Percentiles rank a stretch among this genome's conserved stretches.
These are phyloP conservation scores for Emydura subglobosa DNA, from an alignment of 2,113 vertebrate species.

Conservation along the genomic window DNA sequence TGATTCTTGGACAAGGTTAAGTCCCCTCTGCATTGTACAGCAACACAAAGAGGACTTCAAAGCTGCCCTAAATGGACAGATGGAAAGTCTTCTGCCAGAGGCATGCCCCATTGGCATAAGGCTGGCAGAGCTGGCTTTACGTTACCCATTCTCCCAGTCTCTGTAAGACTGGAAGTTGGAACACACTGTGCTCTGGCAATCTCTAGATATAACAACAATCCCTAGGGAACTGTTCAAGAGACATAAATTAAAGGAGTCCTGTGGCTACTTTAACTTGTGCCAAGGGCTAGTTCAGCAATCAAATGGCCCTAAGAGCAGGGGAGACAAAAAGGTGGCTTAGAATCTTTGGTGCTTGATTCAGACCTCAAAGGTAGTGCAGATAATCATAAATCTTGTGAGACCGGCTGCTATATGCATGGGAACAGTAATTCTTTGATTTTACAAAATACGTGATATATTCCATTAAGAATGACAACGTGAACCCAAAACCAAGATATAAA, in stretches of 20 bases:
- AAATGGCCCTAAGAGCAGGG: neutral
- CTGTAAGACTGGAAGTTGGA: neutral
- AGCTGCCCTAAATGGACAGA: neutral
- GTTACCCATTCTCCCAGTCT: rapidly evolving
- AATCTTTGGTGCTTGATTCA: neutral
- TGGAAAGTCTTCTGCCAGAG: neutral
- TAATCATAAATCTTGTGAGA: neutral
- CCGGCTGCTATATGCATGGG: neutral
- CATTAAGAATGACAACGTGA: neutral
- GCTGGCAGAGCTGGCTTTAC: neutral
- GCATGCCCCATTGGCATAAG: neutral
- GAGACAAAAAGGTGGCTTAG: neutral
- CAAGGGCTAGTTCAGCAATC: neutral
- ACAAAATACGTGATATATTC: neutral
- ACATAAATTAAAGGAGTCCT: neutral
- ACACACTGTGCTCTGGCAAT: neutral
- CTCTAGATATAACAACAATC: neutral
- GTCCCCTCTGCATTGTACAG: neutral
- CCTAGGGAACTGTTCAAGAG: neutral
- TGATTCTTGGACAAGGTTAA: neutral
- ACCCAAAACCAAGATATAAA: neutral
- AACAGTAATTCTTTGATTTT: neutral
- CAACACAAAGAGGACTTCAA: neutral
- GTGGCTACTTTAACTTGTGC: neutral
- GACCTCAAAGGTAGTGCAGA: neutral